Conservation (phyloP, 2,888 invertebrate genomes). For the Macrosiphum euphorbiae region DNA sequence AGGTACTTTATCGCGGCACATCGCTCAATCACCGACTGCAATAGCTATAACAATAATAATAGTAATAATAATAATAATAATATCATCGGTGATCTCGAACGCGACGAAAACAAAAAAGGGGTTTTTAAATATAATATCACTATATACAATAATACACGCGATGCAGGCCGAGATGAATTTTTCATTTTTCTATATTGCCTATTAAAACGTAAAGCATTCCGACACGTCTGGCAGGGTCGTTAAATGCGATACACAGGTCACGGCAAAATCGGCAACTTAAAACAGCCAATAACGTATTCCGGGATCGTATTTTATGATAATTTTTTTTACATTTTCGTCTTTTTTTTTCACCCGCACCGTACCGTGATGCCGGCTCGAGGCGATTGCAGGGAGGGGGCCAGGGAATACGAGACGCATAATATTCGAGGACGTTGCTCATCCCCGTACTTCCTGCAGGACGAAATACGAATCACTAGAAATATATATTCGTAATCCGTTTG, state of each 20-base stretch:
- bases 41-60: too few species aligned
- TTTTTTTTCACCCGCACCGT: background rate
- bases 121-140: background rate
- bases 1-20: background rate
- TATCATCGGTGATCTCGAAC: background rate
- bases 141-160: background rate
- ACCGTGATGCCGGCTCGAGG: background rate
- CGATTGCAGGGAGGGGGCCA: background rate
- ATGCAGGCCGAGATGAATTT: background rate
- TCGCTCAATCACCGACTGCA: background rate
- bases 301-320: constrained; percentile 5
- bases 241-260: background rate
- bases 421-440: constrained; percentile 9
- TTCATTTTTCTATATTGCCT: background rate
- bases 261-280: background rate
- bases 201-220: constrained; percentile 11
- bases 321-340: constrained; percentile 1
- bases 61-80: background rate
- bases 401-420: background rate
- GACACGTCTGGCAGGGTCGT: constrained; percentile 4
- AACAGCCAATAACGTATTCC: constrained; percentile 13
- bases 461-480: constrained; percentile 29
- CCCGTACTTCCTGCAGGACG: background rate
- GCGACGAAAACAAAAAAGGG: background rate
- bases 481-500: background rate